phyloP scores from a whole-genome alignment of 1,140 invertebrate genomes.

The Battus philenor region DNA sequence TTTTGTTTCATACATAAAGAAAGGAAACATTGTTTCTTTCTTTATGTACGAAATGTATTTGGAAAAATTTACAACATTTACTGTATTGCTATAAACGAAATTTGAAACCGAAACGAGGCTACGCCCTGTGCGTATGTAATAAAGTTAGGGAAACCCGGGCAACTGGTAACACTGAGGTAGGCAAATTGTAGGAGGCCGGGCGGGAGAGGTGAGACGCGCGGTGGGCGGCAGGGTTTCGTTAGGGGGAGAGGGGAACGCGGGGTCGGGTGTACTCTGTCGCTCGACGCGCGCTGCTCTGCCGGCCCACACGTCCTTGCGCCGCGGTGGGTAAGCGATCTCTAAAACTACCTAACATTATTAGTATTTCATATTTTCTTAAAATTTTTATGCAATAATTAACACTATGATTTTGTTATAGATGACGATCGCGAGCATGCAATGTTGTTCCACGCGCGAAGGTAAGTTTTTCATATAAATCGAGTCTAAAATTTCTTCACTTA shows the following conservation, averaged over 20 bases:
- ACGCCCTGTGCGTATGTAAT: neutral
- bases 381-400: neutral
- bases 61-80: too few relatives aligned
- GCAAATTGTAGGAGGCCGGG: constrained; percentile 27
- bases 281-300: constrained; percentile 46
- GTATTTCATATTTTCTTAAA: constrained; percentile 4
- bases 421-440: too few relatives aligned
- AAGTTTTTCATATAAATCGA: too few relatives aligned
- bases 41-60: too few relatives aligned
- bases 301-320: constrained; percentile 30
- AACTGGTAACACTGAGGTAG: constrained; percentile 18
- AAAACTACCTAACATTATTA: constrained; percentile 22
- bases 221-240: constrained; percentile 20
- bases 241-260: constrained; percentile 25
- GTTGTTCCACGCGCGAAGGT: too few relatives aligned
- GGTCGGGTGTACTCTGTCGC: constrained; percentile 30
- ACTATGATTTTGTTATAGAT: neutral
- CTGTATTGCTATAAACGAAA: too few relatives aligned
- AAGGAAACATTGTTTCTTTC: too few relatives aligned
- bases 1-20: too few relatives aligned
- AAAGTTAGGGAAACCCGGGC: constrained; percentile 6
- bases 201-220: constrained; percentile 35
- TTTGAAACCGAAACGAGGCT: too few relatives aligned
- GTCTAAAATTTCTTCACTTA: too few relatives aligned
- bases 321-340: constrained; percentile 34